Conservation (phyloP, 2,888 invertebrate genomes). For the Athalia circularis region DNA sequence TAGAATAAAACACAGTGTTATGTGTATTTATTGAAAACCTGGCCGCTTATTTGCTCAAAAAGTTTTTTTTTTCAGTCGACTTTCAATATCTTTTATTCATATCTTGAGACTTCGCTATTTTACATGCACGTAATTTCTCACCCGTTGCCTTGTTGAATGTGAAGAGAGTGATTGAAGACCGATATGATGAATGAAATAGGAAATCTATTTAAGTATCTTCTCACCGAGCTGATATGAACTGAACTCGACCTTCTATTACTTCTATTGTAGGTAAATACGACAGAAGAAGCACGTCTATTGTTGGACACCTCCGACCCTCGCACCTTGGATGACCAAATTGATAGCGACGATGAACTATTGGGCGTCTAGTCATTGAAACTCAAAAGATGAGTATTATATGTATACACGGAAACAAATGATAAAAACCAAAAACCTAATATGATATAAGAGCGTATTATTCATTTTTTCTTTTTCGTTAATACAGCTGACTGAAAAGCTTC, state of each 20-base stretch:
- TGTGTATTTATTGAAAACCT: constrained; percentile 29
- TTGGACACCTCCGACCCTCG: constrained; percentile 63
- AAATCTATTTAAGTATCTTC: neutral
- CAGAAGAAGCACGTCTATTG: constrained; percentile 66
- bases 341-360: constrained; percentile 66
- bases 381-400: neutral
- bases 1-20: neutral
- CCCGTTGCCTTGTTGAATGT: too few species aligned
- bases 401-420: neutral
- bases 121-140: too few species aligned
- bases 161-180: too few species aligned
- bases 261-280: constrained; percentile 64
- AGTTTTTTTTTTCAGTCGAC: too few species aligned
- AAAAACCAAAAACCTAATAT: neutral
- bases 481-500: too few species aligned
- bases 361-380: constrained; percentile 56
- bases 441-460: too few species aligned
- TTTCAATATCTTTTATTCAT: too few species aligned
- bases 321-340: constrained; percentile 63
- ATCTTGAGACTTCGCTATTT: too few species aligned
- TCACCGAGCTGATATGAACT: constrained; percentile 5
- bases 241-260: constrained; percentile 47
- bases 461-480: too few species aligned
- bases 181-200: too few species aligned
- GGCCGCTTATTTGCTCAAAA: neutral